phyloP scores from a whole-genome alignment of 2,888 invertebrate species.

The Sussaba pulchella region DNA sequence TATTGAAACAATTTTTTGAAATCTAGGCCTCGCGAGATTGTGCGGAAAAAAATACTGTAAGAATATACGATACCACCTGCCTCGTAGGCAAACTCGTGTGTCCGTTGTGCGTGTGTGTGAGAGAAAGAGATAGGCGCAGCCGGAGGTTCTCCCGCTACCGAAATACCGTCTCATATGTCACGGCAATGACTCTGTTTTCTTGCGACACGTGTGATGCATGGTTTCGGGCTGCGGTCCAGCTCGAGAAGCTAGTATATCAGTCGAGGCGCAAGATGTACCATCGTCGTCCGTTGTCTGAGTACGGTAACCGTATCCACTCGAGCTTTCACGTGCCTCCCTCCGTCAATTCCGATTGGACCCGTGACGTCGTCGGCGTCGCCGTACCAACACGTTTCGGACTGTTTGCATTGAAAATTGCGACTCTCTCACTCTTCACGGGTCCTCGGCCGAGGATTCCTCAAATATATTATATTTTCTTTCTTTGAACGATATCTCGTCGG shows the following conservation, averaged over 20 bases:
- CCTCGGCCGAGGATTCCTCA: no score
- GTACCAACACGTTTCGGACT: background rate
- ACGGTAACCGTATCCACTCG: background rate
- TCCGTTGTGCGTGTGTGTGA: background rate
- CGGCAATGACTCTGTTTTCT: slow-evolving; percentile 82
- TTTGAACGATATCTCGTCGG: background rate
- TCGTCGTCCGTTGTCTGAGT: background rate
- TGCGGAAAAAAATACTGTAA: slow-evolving; percentile 8
- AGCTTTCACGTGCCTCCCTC: slow-evolving; percentile 12
- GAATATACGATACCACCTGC: slow-evolving; percentile 11
- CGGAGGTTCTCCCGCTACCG: slow-evolving; percentile 51
- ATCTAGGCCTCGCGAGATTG: slow-evolving; percentile 34
- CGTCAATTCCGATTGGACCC: no score
- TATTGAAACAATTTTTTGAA: slow-evolving; percentile 58
- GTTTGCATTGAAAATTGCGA: slow-evolving; percentile 44
- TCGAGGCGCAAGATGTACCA: background rate
- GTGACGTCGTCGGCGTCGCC: no score
- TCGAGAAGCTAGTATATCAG: no score
- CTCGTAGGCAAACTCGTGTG: background rate
- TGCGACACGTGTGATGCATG: slow-evolving; percentile 79
- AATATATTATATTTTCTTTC: slow-evolving; percentile 63
- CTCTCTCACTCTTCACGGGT: slow-evolving; percentile 27
- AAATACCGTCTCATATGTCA: slow-evolving; percentile 82
- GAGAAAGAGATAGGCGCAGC: slow-evolving; percentile 21
- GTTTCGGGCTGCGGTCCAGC: slow-evolving; percentile 32